Evolutionary conservation across 2,888 invertebrate species (phyloP).

Genomic region (Cerastis rubricosa): DNA sequence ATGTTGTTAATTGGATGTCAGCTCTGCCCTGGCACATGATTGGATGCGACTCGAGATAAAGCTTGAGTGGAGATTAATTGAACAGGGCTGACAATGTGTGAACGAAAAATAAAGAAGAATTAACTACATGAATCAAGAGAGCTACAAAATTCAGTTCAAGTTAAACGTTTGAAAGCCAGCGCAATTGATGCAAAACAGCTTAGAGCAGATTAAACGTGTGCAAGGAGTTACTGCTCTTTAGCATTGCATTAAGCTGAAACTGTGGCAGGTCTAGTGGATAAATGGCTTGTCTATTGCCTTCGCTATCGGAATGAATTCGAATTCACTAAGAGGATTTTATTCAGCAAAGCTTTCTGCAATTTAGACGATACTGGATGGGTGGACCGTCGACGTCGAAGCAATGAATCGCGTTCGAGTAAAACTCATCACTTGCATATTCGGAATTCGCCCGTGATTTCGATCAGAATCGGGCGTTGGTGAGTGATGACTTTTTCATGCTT

Average conservation of each 20-base stretch:
- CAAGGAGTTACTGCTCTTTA: conserved; percentile 36
- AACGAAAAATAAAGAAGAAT: conserved; percentile 27
- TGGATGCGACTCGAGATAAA: conserved; percentile 47
- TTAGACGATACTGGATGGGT: conserved; percentile 16
- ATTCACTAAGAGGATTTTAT: conserved; percentile 40
- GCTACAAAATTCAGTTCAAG: not conserved
- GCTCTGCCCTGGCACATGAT: conserved; percentile 48
- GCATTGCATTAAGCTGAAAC: conserved; percentile 41
- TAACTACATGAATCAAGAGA: not conserved
- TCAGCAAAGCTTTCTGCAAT: conserved; percentile 31
- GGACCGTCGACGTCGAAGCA: conserved; percentile 10
- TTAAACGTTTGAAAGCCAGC: conserved; percentile 1
- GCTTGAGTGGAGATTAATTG: conserved; percentile 51
- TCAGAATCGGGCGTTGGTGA: conserved; percentile 38
- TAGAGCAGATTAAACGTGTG: conserved; percentile 19
- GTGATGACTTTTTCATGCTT: conserved; percentile 45
- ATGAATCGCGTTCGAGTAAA: conserved; percentile 19
- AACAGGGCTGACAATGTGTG: conserved; percentile 37
- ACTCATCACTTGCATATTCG: conserved; percentile 40
- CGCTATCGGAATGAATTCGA: conserved; percentile 34
- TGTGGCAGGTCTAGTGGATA: conserved; percentile 38
- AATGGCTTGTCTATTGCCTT: conserved; percentile 40
- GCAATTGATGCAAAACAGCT: conserved; percentile 42
- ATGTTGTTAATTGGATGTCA: conserved; percentile 67
- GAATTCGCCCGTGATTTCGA: conserved; percentile 27